Evolutionary conservation across 2,797 vertebrate species (phyloP), one percentile per base, ranked within the genome.

Genomic region (Onychomys arenicola): DNA sequence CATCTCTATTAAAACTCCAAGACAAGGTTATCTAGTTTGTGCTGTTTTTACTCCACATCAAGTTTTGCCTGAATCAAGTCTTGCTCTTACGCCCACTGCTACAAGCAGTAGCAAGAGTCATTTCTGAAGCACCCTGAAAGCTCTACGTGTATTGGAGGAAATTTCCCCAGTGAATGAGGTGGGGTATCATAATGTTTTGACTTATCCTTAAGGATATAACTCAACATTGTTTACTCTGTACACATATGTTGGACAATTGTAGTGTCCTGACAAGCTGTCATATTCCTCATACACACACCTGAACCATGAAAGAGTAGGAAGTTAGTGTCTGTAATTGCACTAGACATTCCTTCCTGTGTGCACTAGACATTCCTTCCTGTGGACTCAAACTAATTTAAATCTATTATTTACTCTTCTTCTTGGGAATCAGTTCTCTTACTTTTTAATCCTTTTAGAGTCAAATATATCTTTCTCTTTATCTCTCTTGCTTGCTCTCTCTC

Each of bases 331-430:
- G 83, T 55, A 82, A 83, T 46, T 89, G 37, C 19, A 46, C 29
- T 61, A 78, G 83, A 8, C 63, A 11, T 52, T 40, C 57, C 61
- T 77, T 84, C 10, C 61, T 46, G 61, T 77, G 13, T 89, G 37
- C 19, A 46, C 29, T 61, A 78, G 83, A 8, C 63, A 11, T 52
- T 40, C 57, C 61, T 77, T 84, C 10, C 61, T 46, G 61, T 77
- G 13, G 17, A 55, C 86, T 37, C 82, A 82, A 75, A 69, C 81
- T 85, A 85, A 90, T 89, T 95, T 93, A 92, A 82, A 87, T 46
- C 69, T 84, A 3, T 77, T 90, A 37, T 91, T 94, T 57, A 46
- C 13, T 61, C 3, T 93, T 80, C 17, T 80, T 71, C 25, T 17
- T 69, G 40, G 40, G 57, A 81, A 76, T 85, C n/a, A 87, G 90